phyloP scores from a whole-genome alignment of 2,113 vertebrate species.

The Hemibates koningsi region DNA sequence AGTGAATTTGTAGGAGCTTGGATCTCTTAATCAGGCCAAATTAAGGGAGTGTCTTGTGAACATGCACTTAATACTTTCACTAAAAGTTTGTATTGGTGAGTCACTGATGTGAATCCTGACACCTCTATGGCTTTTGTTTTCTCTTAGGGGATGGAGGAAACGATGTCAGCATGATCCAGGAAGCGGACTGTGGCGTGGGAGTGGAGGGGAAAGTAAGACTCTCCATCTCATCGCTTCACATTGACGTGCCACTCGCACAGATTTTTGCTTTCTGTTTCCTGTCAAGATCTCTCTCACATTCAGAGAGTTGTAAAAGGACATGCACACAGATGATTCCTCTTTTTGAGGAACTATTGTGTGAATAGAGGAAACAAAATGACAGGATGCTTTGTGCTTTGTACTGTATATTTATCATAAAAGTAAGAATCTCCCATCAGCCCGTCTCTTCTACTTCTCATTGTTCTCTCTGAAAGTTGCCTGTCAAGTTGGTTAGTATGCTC shows the following conservation, averaged over 20 bases:
- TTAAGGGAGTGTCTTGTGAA: not conserved
- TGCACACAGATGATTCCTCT: constrained; percentile 53
- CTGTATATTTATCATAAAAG: not conserved
- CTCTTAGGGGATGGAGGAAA: constrained; percentile 94
- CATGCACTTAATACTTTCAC: not conserved
- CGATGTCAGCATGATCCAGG: constrained; percentile 99
- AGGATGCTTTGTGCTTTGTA: constrained; percentile 5
- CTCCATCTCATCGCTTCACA: constrained; percentile 35
- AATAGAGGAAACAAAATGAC: constrained; percentile 31
- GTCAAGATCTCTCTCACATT: constrained; percentile 39
- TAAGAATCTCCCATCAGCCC: not conserved
- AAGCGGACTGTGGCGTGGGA: constrained; percentile 95
- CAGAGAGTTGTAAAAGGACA: constrained; percentile 12
- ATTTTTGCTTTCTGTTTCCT: constrained; percentile 51
- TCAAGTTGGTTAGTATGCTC: not conserved
- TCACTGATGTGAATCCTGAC: constrained; percentile 50
- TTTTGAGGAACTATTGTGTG: constrained; percentile 29
- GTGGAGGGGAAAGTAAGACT: constrained; percentile 96
- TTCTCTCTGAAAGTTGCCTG: not conserved
- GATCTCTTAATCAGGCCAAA: not conserved
- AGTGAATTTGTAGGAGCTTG: not conserved
- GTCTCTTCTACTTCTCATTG: not conserved
- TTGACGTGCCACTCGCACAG: constrained; percentile 1
- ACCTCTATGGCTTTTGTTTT: constrained; percentile 55
- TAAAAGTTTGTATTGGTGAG: not conserved